These are phyloP conservation scores for Kryptopterus vitreolus DNA, from an alignment of 2,797 vertebrate species.

Conservation along the genomic window DNA sequence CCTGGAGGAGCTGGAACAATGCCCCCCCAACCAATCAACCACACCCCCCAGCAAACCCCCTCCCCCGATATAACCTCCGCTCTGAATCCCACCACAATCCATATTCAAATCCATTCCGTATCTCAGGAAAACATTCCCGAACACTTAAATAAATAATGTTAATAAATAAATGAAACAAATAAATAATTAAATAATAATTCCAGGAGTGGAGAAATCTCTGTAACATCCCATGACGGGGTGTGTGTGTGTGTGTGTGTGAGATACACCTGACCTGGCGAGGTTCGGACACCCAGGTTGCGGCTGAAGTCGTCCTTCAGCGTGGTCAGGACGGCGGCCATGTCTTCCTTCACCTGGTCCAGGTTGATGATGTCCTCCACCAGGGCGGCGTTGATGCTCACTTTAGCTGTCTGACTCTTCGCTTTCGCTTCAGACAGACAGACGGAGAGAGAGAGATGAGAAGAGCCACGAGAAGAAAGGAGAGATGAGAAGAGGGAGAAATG, in stretches of 20 bases:
- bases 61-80: conserved; percentile 34
- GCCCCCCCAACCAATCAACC: too few relatives aligned
- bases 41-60: too few relatives aligned
- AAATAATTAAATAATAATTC: not conserved
- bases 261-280: conserved; percentile 83
- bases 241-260: not conserved
- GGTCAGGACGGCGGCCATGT: conserved; percentile 80
- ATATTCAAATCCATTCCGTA: too few relatives aligned
- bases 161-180: too few relatives aligned
- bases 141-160: too few relatives aligned
- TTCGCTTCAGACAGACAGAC: conserved; percentile 73
- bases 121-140: not conserved
- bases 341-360: conserved; percentile 80
- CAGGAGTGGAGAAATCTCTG: not conserved
- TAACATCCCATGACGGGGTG: too few relatives aligned
- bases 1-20: conserved; percentile 46
- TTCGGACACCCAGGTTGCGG: conserved; percentile 87
- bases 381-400: conserved; percentile 84
- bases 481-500: conserved; percentile 39
- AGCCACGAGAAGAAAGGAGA: conserved; percentile 6
- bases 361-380: conserved; percentile 91
- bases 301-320: conserved; percentile 89
- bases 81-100: not conserved
- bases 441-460: conserved; percentile 27
- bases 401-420: conserved; percentile 82